Base-by-base conservation (phyloP, 2,797 vertebrate genomes). In the Cyclopterus lumpus region DNA sequence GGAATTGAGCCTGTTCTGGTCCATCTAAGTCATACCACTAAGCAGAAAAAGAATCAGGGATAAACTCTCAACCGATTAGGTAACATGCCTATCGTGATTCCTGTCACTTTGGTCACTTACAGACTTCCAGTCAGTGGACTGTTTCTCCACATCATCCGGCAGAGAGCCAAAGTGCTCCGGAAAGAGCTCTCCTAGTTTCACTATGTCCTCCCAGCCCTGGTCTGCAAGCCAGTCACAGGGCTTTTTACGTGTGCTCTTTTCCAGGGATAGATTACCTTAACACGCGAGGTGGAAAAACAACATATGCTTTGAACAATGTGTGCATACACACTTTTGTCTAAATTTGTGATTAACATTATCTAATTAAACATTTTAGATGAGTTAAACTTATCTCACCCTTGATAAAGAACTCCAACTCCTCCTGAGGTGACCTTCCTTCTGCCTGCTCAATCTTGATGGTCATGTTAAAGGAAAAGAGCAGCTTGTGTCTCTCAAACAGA, bases 391-490 rank as follows among this genome's bases (percentile, higher is more conserved):
- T 63, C 71, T 87, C 88, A 99, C 98, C 98, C 94, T 99, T 99
- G 14, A 99, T 91, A 84, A 99, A 98, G 93, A 99, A 99, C 40
- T 98, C 96, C 38, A 99, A 74, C 84, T 99, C 97, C 7, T 97
- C 96, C 79, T 99, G 97, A 26, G 96, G 96, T 22, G 94, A 93
- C 59, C 92, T 87, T 28, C 86, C 96, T 59, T 98, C 96, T 0
- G 95, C 96, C 91, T 98, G 98, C 66, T 98, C 97, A 57, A 99
- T 97, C 93, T 97, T 99, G 77, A 99, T 93, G 20, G 97, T 96
- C 97, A 99, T 96, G 71, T 96, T 97, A 62, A 99, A 99, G 57
- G 98, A 96, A 86, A 97, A 99, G 0, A 99, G 95, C 20, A 99
- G 89, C 89, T 99, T 99, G 94, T 99, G 97, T 77, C 83, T 97